Evolutionary conservation across 2,888 invertebrate genomes (phyloP), one percentile per base, ranked within the genome.

Genomic region (Drosophila hawaiiensis): DNA sequence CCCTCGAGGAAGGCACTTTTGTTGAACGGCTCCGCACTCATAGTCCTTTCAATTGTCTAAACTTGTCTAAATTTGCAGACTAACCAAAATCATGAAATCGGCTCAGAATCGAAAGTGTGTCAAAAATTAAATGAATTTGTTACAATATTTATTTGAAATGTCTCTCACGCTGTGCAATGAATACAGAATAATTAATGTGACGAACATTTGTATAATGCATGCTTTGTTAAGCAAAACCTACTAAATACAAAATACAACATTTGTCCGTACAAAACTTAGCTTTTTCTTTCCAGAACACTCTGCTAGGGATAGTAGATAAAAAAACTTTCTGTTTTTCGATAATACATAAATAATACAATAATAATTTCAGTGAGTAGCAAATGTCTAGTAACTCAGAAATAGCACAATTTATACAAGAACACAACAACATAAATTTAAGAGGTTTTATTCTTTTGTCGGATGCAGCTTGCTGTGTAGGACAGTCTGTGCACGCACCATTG

Each of bases 1-100:
- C 67, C 47, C 66, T 91, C 90, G 1, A 91, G 83, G 37, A 92
- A 89, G 37, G 76, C 76, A 4, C 71, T 62, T 73, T 90, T 91
- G 31, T 84, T 63, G 28, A 84, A 85, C 16, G 73, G 68, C 29
- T 72, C 66, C 1, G 43, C 59, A 9, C 70, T 74, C 84, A 84
- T 84, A 63, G 53, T 63, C 5, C 25, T 28, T 25, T 29, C 5
- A 41, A 53, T 14, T 47, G 10, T 9, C 10, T 33, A 52, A 47
- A 70, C 60, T 50, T 60, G 1, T n/a, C 25, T 14, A 0, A 82
- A 78, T 67, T 80, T 78, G 41, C 62, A 41, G 55, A 54, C 22
- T 35, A 52, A 54, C 63, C 58, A 55, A 74, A 68, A 60, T 54
- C 12, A 25, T 39, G 2, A 37, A 59, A 66, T 43, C 6, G 28